phyloP scores from a whole-genome alignment of 2,888 invertebrate species.

The Pediacus dermestoides region DNA sequence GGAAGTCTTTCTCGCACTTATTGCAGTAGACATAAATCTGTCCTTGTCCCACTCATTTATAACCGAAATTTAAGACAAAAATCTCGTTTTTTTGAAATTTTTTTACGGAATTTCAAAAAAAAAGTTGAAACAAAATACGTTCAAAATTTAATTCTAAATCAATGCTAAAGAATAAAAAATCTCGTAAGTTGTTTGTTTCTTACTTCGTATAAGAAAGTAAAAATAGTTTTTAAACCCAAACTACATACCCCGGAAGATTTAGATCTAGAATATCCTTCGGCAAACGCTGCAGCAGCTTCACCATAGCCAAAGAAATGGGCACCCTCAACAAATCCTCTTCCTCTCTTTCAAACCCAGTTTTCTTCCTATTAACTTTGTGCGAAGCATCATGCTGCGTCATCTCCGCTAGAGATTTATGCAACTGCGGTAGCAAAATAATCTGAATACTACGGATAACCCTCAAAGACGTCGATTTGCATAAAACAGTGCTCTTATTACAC shows the following conservation, averaged over 20 bases:
- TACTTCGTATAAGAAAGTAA: too few relatives aligned
- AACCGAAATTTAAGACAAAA: neutral
- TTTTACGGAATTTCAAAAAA: too few relatives aligned
- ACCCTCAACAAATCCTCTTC: constrained; percentile 86
- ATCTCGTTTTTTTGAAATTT: too few relatives aligned
- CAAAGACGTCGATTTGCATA: constrained; percentile 71
- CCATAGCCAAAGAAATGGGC: constrained; percentile 88
- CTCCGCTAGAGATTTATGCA: constrained; percentile 69
- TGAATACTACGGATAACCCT: constrained; percentile 59
- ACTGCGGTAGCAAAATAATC: constrained; percentile 69
- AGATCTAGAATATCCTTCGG: constrained; percentile 71
- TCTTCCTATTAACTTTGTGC: constrained; percentile 74
- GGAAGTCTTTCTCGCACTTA: too few relatives aligned
- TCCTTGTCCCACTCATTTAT: too few relatives aligned
- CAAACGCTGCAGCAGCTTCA: constrained; percentile 84
- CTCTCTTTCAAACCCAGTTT: constrained; percentile 69
- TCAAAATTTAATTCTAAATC: too few relatives aligned
- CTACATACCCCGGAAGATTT: constrained; percentile 74
- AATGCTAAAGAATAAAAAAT: too few relatives aligned
- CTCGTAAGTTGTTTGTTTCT: too few relatives aligned
- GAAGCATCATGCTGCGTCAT: constrained; percentile 70
- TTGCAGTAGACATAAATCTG: too few relatives aligned
- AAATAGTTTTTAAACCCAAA: too few relatives aligned
- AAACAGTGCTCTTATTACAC: constrained; percentile 52
- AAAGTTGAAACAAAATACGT: too few relatives aligned